Evolutionary conservation across 2,888 invertebrate genomes (phyloP).

Genomic region (Cephus sareptanus): DNA sequence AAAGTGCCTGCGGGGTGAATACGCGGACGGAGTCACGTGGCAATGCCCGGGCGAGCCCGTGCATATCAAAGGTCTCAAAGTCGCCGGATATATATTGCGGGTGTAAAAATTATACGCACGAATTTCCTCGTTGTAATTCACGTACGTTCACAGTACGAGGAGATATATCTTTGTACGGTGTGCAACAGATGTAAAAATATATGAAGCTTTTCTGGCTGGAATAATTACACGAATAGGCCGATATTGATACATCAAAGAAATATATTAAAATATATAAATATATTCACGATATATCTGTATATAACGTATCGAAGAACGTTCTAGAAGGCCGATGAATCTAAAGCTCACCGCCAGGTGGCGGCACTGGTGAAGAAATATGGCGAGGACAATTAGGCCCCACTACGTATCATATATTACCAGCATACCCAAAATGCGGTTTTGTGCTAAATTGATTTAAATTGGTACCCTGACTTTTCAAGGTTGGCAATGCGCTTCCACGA

Average conservation of each 20-base stretch:
- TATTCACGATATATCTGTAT: no score
- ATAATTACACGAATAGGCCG: no score
- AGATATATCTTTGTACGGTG: no score
- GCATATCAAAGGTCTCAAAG: neutral
- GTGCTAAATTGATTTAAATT: neutral
- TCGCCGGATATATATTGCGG: neutral
- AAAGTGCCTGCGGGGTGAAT: neutral
- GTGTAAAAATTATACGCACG: no score
- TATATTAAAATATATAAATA: neutral
- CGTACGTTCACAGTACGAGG: accelerated
- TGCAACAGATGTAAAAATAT: no score
- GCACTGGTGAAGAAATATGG: neutral
- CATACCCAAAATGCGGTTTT: neutral
- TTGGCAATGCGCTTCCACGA: conserved; percentile 29
- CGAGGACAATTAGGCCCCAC: neutral
- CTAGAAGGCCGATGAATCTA: neutral
- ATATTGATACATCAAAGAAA: neutral
- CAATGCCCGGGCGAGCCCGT: neutral
- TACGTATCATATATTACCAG: neutral
- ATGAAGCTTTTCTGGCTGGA: no score
- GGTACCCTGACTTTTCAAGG: neutral
- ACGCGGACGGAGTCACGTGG: neutral
- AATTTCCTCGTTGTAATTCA: no score
- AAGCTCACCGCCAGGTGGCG: neutral
- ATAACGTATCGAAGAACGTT: neutral